Evolutionary conservation across 2,888 invertebrate species (phyloP), one percentile per base, ranked within the genome.

Genomic region (Ichneumoninae sp.): DNA sequence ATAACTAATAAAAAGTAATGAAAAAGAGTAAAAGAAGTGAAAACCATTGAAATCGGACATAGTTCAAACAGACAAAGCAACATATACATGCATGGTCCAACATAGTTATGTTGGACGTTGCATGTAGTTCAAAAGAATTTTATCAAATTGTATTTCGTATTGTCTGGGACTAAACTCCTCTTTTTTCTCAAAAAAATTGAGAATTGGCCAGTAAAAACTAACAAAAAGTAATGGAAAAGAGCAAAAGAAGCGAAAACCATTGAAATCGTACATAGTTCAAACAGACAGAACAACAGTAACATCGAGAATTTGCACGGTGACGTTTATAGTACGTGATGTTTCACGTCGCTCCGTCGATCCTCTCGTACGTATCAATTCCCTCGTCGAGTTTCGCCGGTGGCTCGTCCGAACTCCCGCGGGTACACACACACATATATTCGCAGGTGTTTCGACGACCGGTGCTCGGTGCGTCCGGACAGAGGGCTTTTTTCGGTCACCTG

Each of bases 381-480:
- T 40, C 16, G 36, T 66, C 40, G 36, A n/a, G 66, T 33, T 63
- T 63, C 40, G 40, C 66, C 40, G 66, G 19, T 19, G 40, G 40
- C 13, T 66, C 66, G 66, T 66, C 36, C 19, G 16, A 16, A 66
- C 40, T 66, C 66, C 40, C 66, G 36, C 66, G 40, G 40, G 66
- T 7, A 3, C 44, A 5, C 16, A 3, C 44, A 40, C 10, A 40
- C 40, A 33, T 3, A 30, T 60, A 74, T 74, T 36, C 79, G 83
- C 83, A 83, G 83, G 83, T 79, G 83, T 44, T 79, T 78, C 47
- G 40, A 60, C 74, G 63, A 83, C 83, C 83, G 83, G 83, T 83
- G 83, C 74, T 74, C 30, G 26, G 3, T 30, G 30, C 66, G 68
- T 66, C 19, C 65, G 57, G 66, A 65, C 83, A 66, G 36, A 33